Evolutionary conservation across 2,888 invertebrate species (phyloP).

Genomic region (Celastrina argiolus): DNA sequence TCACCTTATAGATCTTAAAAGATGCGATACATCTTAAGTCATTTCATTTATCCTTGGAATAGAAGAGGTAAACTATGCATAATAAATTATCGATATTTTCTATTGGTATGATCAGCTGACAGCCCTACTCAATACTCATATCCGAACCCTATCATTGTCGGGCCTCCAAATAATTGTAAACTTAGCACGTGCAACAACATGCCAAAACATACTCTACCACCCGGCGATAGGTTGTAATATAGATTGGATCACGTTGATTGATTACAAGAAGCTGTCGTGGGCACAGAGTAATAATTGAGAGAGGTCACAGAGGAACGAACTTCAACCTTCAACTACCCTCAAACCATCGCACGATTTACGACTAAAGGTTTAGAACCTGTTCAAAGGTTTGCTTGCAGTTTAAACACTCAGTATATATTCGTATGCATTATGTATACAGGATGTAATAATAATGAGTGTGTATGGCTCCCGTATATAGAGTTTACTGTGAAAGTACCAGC

Average conservation of each 20-base stretch:
- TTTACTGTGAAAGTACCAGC: too few relatives aligned
- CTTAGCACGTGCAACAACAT: background rate
- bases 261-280: background rate
- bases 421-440: too few relatives aligned
- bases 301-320: slow-evolving; percentile 18
- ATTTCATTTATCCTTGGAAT: too few relatives aligned
- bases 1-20: too few relatives aligned
- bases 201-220: background rate
- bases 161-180: slow-evolving; percentile 19
- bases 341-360: slow-evolving; percentile 10
- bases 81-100: too few relatives aligned
- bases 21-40: too few relatives aligned
- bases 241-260: background rate
- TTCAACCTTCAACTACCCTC: slow-evolving; percentile 4
- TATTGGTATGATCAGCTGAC: background rate
- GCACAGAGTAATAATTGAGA: background rate
- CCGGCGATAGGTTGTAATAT: background rate
- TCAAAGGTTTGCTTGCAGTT: background rate
- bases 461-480: too few relatives aligned
- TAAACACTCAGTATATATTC: too few relatives aligned
- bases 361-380: background rate
- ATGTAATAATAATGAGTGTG: too few relatives aligned
- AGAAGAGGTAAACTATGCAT: too few relatives aligned
- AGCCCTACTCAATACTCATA: background rate
- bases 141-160: slow-evolving; percentile 15